These are phyloP conservation scores for Athripsodes cinereus DNA, from an alignment of 2,888 invertebrate species.

Conservation along the genomic window DNA sequence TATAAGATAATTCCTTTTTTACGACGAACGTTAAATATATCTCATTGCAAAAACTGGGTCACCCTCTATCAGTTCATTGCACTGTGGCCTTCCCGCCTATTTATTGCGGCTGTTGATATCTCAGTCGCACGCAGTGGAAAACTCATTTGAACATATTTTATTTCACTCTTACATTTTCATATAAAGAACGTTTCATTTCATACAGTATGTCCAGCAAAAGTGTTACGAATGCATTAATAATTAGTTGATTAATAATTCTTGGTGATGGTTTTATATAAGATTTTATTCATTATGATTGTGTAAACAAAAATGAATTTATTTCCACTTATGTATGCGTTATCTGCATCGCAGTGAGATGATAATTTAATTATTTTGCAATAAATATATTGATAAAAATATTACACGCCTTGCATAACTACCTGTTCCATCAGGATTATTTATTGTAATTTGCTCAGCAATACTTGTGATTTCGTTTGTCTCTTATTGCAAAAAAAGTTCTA, in stretches of 20 bases:
- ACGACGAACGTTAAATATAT: neutral
- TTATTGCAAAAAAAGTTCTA: too few relatives aligned
- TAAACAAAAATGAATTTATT: neutral
- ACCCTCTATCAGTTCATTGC: slow-evolving; percentile 54
- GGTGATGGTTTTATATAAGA: neutral
- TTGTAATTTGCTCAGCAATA: too few relatives aligned
- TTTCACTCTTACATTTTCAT: neutral
- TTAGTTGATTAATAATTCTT: neutral
- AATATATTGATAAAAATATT: too few relatives aligned
- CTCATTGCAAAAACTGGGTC: slow-evolving; percentile 34
- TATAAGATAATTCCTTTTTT: neutral
- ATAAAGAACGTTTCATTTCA: neutral
- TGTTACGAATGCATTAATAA: neutral
- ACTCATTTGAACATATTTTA: neutral
- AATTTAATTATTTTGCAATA: too few relatives aligned
- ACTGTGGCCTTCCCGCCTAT: slow-evolving; percentile 51
- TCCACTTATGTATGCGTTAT: too few relatives aligned
- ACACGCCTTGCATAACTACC: too few relatives aligned
- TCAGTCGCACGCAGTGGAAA: slow-evolving; percentile 32
- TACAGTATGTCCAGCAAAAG: neutral
- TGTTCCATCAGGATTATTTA: too few relatives aligned
- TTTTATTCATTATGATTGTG: neutral
- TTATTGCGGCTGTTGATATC: slow-evolving; percentile 33
- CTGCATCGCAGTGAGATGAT: too few relatives aligned
- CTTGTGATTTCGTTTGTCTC: too few relatives aligned